A percentile compares a stretch with the other conserved stretches of the same genome.
Evolutionary conservation across 2,113 vertebrate species (phyloP).

Genomic region (Jacana jacana): DNA sequence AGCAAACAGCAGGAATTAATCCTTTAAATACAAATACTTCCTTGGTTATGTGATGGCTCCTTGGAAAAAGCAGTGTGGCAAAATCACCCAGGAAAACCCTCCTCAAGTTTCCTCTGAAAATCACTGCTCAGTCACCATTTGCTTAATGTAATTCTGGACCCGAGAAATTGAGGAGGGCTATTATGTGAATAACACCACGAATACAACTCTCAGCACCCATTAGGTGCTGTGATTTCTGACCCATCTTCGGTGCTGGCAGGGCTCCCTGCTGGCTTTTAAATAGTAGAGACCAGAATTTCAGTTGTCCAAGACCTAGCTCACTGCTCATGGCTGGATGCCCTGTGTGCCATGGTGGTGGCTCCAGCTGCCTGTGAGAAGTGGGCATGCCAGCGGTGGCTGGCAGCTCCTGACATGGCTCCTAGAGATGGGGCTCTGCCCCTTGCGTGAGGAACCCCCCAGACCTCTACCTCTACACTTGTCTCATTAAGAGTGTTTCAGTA

Average conservation of each 20-base stretch:
- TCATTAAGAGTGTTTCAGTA: neutral
- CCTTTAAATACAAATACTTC: conserved; percentile 74
- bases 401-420: neutral
- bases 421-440: neutral
- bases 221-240: neutral
- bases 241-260: neutral
- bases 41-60: conserved; percentile 33
- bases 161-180: neutral
- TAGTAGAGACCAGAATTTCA: neutral
- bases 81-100: conserved; percentile 10
- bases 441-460: neutral
- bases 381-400: rapidly evolving
- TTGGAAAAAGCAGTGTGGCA: conserved; percentile 44
- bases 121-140: neutral
- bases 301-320: neutral
- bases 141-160: neutral
- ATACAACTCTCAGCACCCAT: neutral
- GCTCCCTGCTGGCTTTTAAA: neutral
- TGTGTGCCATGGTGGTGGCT: neutral
- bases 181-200: neutral
- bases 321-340: neutral
- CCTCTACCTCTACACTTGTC: neutral
- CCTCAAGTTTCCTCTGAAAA: conserved; percentile 18
- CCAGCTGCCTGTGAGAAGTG: neutral
- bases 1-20: conserved; percentile 80